These are phyloP conservation scores for Hydrochoerus hydrochaeris DNA, from an alignment of 2,113 vertebrate species.

Conservation along the genomic window DNA sequence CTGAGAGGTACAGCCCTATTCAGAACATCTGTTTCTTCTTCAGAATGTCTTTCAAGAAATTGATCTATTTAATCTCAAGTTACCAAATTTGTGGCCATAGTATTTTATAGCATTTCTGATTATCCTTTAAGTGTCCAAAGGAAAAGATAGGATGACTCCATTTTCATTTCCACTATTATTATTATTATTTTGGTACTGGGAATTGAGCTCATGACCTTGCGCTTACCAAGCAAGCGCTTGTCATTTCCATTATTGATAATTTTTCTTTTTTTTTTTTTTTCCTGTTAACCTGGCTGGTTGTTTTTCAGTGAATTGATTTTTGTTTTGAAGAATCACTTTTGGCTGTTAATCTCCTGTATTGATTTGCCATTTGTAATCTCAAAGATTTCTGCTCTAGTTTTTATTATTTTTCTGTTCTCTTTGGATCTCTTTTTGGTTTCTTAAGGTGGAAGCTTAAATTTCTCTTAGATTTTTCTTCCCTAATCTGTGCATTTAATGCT, in stretches of 20 bases:
- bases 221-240: too few species aligned
- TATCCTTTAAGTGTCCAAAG: neutral
- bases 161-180: neutral
- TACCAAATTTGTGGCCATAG: neutral
- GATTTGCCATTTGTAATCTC: slow-evolving; percentile 32
- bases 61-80: neutral
- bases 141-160: too few species aligned
- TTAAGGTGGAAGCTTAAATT: neutral
- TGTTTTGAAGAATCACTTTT: neutral
- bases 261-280: neutral
- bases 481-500: neutral
- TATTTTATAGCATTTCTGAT: neutral
- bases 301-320: neutral
- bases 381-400: slow-evolving; percentile 39
- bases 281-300: neutral
- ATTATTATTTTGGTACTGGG: too few species aligned
- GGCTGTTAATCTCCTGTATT: slow-evolving; percentile 40
- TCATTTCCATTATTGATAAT: neutral
- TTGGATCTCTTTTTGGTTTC: neutral
- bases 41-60: neutral
- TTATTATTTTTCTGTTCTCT: neutral
- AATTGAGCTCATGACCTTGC: too few species aligned
- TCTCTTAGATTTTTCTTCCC: neutral
- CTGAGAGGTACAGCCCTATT: neutral
- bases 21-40: neutral